Evolutionary conservation across 1,140 invertebrate genomes (phyloP), one percentile per base, ranked within the genome.

Genomic region (Heliconius eleuchia): DNA sequence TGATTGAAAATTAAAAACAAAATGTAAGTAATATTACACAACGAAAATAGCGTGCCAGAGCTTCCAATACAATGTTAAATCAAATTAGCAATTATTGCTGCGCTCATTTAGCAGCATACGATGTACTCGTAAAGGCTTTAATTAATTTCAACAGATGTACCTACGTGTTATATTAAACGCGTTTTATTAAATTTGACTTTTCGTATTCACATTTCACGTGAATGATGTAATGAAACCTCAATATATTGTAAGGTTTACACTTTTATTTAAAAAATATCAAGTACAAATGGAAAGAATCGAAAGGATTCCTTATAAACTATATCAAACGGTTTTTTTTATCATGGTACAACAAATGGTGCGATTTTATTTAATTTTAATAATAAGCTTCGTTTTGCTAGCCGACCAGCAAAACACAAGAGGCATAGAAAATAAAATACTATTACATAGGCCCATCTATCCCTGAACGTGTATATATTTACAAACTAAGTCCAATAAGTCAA

Each of bases 11-110:
- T 46, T 23, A 4, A 30, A 66, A 30, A 27, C 50, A 23, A n/a
- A 23, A 57, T 57, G 23, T 23, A 23, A 9, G 60, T 30, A 4
- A 66, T 66, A 66, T 27, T 27, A 16, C 30, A 66, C 60, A 66
- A 66, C 9, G 60, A 66, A 18, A 66, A 66, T 66, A 66, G 60
- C 60, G 13, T 30, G 0, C 60, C 57, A 60, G 27, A 66, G 27
- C 60, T 30, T 18, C 60, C 60, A 66, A 66, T 66, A 66, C 60
- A 66, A 66, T 66, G 60, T 66, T 66, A 66, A 66, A 66, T 66
- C 60, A 66, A 66, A 66, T 66, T 66, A 27, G 60, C 60, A 66
- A 66, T 66, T 66, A 66, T 66, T 66, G 60, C 60, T 66, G 60
- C 60, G 60, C 60, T 30, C 60, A 66, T 30, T 66, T 66, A 66